Base-by-base conservation (phyloP, 2,888 invertebrate genomes). In the Drepanosiphum platanoidis region DNA sequence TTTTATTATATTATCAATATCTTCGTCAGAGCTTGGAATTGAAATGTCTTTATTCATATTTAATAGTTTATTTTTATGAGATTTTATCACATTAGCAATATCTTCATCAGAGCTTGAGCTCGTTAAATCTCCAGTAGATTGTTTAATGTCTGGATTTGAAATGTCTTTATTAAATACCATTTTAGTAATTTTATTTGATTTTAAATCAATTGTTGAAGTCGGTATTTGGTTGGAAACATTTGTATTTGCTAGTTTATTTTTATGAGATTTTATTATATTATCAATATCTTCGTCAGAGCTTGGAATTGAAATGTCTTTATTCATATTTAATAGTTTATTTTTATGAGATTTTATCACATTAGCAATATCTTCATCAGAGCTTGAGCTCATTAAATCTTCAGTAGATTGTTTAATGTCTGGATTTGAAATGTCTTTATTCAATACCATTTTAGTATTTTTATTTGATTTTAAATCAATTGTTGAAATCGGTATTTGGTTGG, bases 91-190 rank as follows among this genome's bases (percentile, higher is more conserved):
- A n/a, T n/a, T n/a, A n/a, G 2, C 9, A 42, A 66, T 66, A 66
- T 68, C 66, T n/a, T n/a, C n/a, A n/a, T 68, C 66, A 42, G 79
- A 68, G 68, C 32, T 68, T 46, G 79, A 79, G 15, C 32, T 79
- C n/a, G 32, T 39, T 27, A n/a, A 7, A 42, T 78, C 11, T 78
- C 18, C 4, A 4, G 30, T 30, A 39, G 39, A 30, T 27, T 13
- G 22, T 68, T 46, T 46, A 32, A 68, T 46, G 68, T 68, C 42
- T 46, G 66, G 79, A 30, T 66, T 66, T 4, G 42, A 66, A n/a
- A 68, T 34, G 0, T 68, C 4, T 79, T 46, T 79, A 32, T 46
- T 68, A n/a, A 75, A 36, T 46, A 3, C n/a, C 9, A 1, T 39
- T 13, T 36, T 64, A 61, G 27, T 27, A 46, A 32, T 66, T 32